Percentiles rank a stretch among this genome's conserved stretches.
Conservation (phyloP, 2,797 vertebrate species). For the Pristis pectinata region DNA sequence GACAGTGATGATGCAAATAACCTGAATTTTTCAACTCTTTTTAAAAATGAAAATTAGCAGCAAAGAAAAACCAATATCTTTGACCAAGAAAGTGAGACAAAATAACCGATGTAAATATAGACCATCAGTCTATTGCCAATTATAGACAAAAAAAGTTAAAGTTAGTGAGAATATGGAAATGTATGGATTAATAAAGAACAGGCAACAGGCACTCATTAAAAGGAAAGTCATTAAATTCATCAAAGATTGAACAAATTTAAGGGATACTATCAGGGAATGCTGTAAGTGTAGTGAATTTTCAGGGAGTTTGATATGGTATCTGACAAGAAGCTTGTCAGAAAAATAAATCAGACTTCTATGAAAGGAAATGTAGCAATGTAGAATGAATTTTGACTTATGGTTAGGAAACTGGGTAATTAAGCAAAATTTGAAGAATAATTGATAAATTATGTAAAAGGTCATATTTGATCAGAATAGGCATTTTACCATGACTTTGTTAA, state of each 20-base stretch:
- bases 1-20: not conserved
- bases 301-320: not conserved
- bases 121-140: not conserved
- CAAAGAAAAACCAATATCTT: too few species aligned
- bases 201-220: not conserved
- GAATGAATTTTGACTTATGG: not conserved
- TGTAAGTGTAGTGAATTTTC: not conserved
- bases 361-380: conserved; percentile 3
- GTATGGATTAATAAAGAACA: not conserved
- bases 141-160: not conserved
- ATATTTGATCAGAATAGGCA: not conserved
- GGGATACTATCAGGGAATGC: too few species aligned
- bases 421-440: not conserved
- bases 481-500: not conserved
- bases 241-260: not conserved
- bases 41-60: not conserved
- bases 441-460: not conserved
- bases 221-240: not conserved
- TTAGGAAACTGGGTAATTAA: not conserved
- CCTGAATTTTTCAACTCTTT: not conserved
- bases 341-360: not conserved
- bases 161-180: not conserved
- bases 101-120: not conserved
- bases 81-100: not conserved
- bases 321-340: not conserved